These are phyloP conservation scores for Drosophila obscura DNA, from an alignment of 1,140 invertebrate genomes.

Conservation along the genomic window DNA sequence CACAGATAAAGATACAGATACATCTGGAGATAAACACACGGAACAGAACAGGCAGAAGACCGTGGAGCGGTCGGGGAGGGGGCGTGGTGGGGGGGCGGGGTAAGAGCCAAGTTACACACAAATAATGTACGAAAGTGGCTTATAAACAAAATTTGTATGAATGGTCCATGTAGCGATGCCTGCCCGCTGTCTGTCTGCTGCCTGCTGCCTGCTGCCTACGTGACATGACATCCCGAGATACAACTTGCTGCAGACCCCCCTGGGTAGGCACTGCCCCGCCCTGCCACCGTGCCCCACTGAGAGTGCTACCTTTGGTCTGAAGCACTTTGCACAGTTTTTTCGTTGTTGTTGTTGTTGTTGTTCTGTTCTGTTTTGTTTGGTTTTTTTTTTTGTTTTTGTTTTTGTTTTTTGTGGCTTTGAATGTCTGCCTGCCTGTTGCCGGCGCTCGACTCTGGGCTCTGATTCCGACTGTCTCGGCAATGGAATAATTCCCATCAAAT, in stretches of 20 bases:
- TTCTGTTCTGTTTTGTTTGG: no score
- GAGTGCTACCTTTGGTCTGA: conserved; percentile 33
- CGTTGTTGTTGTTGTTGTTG: no score
- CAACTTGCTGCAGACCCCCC: conserved; percentile 64
- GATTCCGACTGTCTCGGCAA: conserved; percentile 33
- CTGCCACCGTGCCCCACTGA: background rate
- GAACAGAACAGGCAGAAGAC: conserved; percentile 11
- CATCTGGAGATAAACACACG: conserved; percentile 33
- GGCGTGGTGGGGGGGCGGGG: background rate
- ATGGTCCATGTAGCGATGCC: conserved; percentile 73
- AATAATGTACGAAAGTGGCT: conserved; percentile 80
- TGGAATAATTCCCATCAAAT: conserved; percentile 77
- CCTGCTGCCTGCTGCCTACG: conserved; percentile 47
- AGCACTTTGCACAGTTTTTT: conserved; percentile 51
- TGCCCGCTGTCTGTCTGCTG: background rate
- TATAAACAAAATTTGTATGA: conserved; percentile 83
- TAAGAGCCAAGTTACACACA: conserved; percentile 72
- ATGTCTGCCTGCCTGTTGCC: conserved; percentile 56
- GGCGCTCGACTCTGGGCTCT: background rate
- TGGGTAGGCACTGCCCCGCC: background rate
- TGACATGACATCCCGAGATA: conserved; percentile 78
- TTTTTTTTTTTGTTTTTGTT: no score
- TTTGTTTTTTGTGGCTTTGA: conserved; percentile 64
- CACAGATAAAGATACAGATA: conserved; percentile 30
- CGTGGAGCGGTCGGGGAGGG: background rate